Conservation (phyloP, 2,797 vertebrate genomes). For the Diglossa cyanea region DNA sequence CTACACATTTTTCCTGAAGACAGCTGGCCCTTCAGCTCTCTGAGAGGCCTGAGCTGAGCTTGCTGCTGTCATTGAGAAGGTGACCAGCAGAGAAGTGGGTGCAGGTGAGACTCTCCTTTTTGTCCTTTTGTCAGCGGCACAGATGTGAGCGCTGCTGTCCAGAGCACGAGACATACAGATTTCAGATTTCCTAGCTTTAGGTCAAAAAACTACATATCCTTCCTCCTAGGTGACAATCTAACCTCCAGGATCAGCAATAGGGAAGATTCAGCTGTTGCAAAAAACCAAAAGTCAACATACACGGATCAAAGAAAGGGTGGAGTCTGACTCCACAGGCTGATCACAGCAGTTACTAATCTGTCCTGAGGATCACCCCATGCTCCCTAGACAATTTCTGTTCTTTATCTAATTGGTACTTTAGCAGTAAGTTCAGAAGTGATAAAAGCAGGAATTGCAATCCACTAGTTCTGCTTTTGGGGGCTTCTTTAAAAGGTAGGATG, state of each 20-base stretch:
- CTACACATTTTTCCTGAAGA: background rate
- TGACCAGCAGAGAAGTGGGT: background rate
- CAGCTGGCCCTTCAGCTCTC: background rate
- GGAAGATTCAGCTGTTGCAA: background rate
- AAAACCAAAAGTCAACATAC: background rate
- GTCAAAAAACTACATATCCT: background rate
- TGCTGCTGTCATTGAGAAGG: background rate
- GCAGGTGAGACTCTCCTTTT: background rate
- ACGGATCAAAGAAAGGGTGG: background rate
- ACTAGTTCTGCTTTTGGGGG: background rate
- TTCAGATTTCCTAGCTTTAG: background rate
- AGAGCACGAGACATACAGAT: background rate
- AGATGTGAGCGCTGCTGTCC: background rate
- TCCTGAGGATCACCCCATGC: background rate
- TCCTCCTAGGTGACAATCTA: background rate
- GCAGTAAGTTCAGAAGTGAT: background rate
- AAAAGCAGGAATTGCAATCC: background rate
- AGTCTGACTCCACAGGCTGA: background rate
- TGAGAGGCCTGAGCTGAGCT: background rate
- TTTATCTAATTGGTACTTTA: background rate
- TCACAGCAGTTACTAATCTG: background rate
- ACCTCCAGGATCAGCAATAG: background rate
- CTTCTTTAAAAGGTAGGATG: background rate
- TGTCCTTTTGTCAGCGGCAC: background rate
- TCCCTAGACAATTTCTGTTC: background rate